phyloP scores from a whole-genome alignment of 2,113 vertebrate genomes.

The Syrmaticus mikado region DNA sequence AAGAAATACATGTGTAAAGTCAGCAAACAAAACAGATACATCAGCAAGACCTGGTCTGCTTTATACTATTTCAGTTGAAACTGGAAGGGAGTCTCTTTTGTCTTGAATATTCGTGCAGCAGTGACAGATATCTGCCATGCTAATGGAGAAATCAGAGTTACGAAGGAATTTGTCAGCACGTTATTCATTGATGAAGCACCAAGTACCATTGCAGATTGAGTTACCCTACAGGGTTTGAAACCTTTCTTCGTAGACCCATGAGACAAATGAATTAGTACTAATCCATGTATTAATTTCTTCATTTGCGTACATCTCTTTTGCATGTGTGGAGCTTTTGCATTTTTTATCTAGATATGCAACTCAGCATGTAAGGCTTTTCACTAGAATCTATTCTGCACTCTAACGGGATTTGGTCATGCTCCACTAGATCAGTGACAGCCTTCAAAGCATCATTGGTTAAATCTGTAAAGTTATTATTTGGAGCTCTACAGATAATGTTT shows the following conservation, averaged over 20 bases:
- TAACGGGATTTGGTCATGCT: constrained; percentile 49
- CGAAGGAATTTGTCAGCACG: not conserved
- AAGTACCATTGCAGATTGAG: not conserved
- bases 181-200: not conserved
- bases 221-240: not conserved
- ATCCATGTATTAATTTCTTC: not conserved
- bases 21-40: not conserved
- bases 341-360: not conserved
- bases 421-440: constrained; percentile 46
- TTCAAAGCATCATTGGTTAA: constrained; percentile 58
- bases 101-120: not conserved
- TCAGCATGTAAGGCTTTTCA: not conserved
- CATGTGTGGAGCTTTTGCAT: not conserved
- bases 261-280: not conserved
- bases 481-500: constrained; percentile 59
- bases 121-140: not conserved
- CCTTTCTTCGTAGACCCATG: not conserved
- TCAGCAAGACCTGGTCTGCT: not conserved
- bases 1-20: not conserved
- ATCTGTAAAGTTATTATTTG: constrained; percentile 61
- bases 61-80: not conserved
- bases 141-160: not conserved
- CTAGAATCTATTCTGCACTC: constrained; percentile 11
- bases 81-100: not conserved
- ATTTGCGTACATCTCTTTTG: not conserved